These are phyloP conservation scores for Pararge aegeria DNA, from an alignment of 1,140 invertebrate genomes.

Conservation along the genomic window DNA sequence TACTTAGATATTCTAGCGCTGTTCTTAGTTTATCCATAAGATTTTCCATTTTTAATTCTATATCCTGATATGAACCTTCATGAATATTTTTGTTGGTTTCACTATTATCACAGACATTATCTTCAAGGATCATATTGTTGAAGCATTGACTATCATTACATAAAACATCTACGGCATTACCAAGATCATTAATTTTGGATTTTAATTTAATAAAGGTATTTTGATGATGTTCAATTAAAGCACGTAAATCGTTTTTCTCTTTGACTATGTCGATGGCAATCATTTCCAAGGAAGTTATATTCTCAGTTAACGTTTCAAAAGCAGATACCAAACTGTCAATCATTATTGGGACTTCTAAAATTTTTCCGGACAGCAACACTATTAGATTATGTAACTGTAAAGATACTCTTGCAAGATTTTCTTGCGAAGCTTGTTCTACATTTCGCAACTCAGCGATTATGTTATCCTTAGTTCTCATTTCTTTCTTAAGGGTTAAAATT, in stretches of 20 bases:
- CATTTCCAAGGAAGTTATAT: slow-evolving; percentile 36
- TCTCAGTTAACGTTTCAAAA: slow-evolving; percentile 36
- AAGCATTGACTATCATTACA: slow-evolving; percentile 20
- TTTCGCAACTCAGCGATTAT: slow-evolving; percentile 36
- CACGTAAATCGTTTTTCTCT: slow-evolving; percentile 36
- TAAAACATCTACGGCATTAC: slow-evolving; percentile 18
- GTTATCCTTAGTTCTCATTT: slow-evolving; percentile 37
- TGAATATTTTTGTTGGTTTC: neutral
- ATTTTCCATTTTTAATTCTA: slow-evolving; percentile 21
- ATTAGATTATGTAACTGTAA: slow-evolving; percentile 45
- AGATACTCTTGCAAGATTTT: slow-evolving; percentile 41
- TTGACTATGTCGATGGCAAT: slow-evolving; percentile 26
- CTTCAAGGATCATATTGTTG: slow-evolving; percentile 6
- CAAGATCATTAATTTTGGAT: slow-evolving; percentile 18
- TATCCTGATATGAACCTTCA: neutral
- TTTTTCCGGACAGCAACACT: slow-evolving; percentile 39
- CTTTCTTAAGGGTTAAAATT: slow-evolving; percentile 36
- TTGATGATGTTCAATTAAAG: slow-evolving; percentile 29
- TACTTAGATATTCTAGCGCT: slow-evolving; percentile 11
- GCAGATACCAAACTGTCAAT: slow-evolving; percentile 45
- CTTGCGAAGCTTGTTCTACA: slow-evolving; percentile 30
- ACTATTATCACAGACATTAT: neutral
- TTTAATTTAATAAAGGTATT: slow-evolving; percentile 26
- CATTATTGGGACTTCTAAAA: slow-evolving; percentile 42
- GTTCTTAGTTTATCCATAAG: slow-evolving; percentile 25